Evolutionary conservation across 2,797 vertebrate genomes (phyloP).

Genomic region (Yasuhikotakia modesta): DNA sequence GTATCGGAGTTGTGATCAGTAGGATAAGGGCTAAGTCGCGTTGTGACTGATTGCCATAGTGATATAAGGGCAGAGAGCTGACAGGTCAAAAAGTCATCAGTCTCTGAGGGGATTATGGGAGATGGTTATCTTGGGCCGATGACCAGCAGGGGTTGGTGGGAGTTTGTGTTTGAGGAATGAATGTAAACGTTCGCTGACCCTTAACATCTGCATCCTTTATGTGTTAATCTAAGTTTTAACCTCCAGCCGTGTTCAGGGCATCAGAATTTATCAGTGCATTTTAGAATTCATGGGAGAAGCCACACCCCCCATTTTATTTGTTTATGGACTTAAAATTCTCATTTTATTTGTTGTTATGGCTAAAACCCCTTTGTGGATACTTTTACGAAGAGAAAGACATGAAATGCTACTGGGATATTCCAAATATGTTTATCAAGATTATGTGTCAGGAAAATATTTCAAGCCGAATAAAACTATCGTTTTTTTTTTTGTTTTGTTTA

Average conservation of each 20-base stretch:
- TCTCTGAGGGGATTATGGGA: conserved; percentile 68
- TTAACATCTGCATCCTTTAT: conserved; percentile 19
- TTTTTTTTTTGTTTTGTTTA: no score
- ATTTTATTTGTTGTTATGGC: background rate
- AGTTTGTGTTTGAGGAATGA: conserved; percentile 46
- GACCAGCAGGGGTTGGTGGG: conserved; percentile 25
- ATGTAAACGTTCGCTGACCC: conserved; percentile 45
- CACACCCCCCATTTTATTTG: background rate
- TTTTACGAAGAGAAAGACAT: no score
- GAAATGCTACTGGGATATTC: no score
- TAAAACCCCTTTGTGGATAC: no score
- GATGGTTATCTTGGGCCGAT: conserved; percentile 66
- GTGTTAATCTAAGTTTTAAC: no score
- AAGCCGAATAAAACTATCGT: no score
- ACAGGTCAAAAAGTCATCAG: conserved; percentile 65
- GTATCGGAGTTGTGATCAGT: conserved; percentile 56
- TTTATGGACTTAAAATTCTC: background rate
- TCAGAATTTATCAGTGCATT: background rate
- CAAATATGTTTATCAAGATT: no score
- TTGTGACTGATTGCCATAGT: conserved; percentile 50
- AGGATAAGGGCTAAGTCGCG: conserved; percentile 44
- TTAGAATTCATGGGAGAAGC: background rate
- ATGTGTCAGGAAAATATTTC: no score
- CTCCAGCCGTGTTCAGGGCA: no score
- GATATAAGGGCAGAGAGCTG: conserved; percentile 39